A percentile compares a stretch with the other conserved stretches of the same genome.
phyloP scores from a whole-genome alignment of 2,113 vertebrate species.

The Psophia crepitans region DNA sequence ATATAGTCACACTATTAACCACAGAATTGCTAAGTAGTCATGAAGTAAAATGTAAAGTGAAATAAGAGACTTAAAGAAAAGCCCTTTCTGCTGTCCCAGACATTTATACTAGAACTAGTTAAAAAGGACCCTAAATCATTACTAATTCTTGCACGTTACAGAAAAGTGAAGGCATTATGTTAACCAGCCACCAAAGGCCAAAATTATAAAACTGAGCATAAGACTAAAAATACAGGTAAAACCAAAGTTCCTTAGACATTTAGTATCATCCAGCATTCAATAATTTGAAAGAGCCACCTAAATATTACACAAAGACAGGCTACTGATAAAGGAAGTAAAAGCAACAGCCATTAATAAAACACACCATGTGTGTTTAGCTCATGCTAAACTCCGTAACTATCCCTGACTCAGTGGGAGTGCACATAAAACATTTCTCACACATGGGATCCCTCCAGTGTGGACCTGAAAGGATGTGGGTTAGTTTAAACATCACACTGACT shows the following conservation, averaged over 20 bases:
- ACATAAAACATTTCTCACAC: not conserved
- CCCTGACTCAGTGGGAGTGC: not conserved
- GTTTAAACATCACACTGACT: not conserved
- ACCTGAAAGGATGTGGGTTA: not conserved
- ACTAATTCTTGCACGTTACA: not conserved
- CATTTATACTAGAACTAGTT: not conserved
- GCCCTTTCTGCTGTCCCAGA: not conserved
- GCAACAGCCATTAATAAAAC: not conserved
- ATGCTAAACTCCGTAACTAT: rapidly evolving
- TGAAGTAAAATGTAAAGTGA: not conserved
- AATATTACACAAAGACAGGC: not conserved
- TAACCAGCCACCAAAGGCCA: not conserved
- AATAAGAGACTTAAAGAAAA: not conserved
- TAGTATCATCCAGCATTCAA: not conserved
- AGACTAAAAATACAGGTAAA: not conserved
- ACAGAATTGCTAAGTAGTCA: not conserved
- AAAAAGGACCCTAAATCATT: not conserved
- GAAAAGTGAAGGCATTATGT: not conserved
- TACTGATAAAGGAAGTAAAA: not conserved
- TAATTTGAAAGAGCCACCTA: not conserved
- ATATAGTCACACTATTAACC: not conserved
- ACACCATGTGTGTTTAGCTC: no score
- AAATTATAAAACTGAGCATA: not conserved
- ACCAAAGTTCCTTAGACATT: not conserved
- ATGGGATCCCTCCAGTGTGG: not conserved